phyloP scores from a whole-genome alignment of 2,888 invertebrate species.

The Ctenicera cuprea region DNA sequence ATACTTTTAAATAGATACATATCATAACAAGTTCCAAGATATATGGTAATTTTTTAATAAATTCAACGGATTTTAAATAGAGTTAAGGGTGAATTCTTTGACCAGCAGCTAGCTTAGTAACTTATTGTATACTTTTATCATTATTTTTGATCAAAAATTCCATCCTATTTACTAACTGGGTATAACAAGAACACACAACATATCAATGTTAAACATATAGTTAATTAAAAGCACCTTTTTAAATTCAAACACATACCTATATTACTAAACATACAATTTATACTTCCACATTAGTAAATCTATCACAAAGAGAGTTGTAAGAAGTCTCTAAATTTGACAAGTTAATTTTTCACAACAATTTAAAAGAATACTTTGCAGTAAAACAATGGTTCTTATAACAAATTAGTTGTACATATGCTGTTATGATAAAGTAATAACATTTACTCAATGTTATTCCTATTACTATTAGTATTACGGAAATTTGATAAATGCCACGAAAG shows the following conservation, averaged over 20 bases:
- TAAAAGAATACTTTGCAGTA: conserved; percentile 11
- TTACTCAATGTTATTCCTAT: too few species aligned
- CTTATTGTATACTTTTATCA: too few species aligned
- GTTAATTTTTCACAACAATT: conserved; percentile 18
- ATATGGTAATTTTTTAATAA: too few species aligned
- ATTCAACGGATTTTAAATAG: too few species aligned
- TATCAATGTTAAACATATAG: conserved; percentile 16
- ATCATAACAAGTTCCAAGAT: too few species aligned
- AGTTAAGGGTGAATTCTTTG: too few species aligned
- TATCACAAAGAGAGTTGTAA: conserved; percentile 67
- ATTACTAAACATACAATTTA: conserved; percentile 66
- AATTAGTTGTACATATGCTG: neutral
- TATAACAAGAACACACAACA: neutral
- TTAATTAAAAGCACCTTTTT: conserved; percentile 28
- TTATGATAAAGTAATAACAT: neutral
- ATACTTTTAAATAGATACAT: too few species aligned
- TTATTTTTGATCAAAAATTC: too few species aligned
- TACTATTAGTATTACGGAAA: too few species aligned
- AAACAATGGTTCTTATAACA: neutral
- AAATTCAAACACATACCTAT: conserved; percentile 60
- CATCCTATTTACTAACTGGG: too few species aligned
- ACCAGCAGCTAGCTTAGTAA: too few species aligned
- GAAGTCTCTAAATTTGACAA: conserved; percentile 19
- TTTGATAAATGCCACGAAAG: conserved; percentile 3
- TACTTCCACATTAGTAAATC: conserved; percentile 65